Evolutionary conservation across 2,113 vertebrate genomes (phyloP).

Genomic region (Columba janthina): DNA sequence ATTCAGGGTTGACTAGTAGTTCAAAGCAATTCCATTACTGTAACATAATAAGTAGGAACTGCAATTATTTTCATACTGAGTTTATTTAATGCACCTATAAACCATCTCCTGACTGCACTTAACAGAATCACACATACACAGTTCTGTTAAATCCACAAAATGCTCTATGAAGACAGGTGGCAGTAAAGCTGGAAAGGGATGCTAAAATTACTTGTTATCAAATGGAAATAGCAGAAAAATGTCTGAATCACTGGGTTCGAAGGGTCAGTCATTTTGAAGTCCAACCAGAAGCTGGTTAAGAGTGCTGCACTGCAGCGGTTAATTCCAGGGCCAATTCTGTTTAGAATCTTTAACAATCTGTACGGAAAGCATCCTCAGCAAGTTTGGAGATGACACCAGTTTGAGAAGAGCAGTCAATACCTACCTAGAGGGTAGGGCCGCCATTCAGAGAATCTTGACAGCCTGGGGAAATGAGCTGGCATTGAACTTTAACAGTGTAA

Average conservation of each 20-base stretch:
- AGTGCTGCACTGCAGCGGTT: background rate
- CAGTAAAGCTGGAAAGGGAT: background rate
- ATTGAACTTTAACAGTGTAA: background rate
- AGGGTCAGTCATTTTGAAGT: background rate
- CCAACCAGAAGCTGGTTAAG: background rate
- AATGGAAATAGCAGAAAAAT: background rate
- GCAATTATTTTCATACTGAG: background rate
- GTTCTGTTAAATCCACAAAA: background rate
- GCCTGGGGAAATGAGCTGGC: background rate
- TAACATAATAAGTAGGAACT: background rate
- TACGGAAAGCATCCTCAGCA: background rate
- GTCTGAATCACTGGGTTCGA: background rate
- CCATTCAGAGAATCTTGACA: background rate
- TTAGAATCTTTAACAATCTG: background rate
- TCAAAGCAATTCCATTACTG: constrained; percentile 28
- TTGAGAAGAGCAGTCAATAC: background rate
- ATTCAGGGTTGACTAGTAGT: constrained; percentile 28
- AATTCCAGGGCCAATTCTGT: background rate
- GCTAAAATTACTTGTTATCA: background rate
- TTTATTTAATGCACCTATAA: background rate
- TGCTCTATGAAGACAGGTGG: background rate
- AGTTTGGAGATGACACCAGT: background rate
- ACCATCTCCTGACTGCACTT: background rate
- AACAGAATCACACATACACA: background rate
- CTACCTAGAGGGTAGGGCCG: background rate